A percentile compares a stretch with the other conserved stretches of the same genome.
These are phyloP conservation scores for Oxytorus armatus DNA, from an alignment of 2,888 invertebrate genomes.

Conservation along the genomic window DNA sequence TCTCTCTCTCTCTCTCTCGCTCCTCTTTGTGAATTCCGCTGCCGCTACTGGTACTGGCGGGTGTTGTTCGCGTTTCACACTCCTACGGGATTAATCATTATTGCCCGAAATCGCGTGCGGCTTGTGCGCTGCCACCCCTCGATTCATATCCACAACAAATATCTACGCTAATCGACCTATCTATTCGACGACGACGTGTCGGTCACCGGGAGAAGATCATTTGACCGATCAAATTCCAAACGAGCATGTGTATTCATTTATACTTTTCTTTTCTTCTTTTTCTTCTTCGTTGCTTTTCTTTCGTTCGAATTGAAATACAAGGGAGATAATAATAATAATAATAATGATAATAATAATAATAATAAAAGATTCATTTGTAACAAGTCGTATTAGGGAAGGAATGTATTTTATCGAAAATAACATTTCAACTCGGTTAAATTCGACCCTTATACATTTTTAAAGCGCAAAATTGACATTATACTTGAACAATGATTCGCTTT, in stretches of 20 bases:
- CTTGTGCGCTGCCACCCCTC: constrained; percentile 12
- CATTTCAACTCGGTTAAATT: too few species aligned
- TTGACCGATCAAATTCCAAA: background rate
- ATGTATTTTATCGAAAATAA: too few species aligned
- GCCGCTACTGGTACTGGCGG: constrained; percentile 36
- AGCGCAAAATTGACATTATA: too few species aligned
- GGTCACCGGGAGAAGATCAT: constrained; percentile 11
- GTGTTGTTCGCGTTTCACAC: constrained; percentile 42
- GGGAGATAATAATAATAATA: background rate
- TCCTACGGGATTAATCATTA: constrained; percentile 62
- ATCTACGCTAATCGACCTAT: constrained; percentile 55
- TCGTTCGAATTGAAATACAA: background rate
- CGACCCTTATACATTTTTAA: too few species aligned
- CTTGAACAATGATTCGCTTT: too few species aligned
- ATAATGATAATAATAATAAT: background rate
- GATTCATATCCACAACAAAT: constrained; percentile 11
- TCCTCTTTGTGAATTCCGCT: constrained; percentile 11
- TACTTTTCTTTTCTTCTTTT: constrained; percentile 8
- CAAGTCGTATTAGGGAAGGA: too few species aligned
- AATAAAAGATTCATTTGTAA: constrained; percentile 10
- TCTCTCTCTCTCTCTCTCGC: constrained; percentile 3
- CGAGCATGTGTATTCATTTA: background rate
- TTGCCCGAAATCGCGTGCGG: constrained; percentile 47
- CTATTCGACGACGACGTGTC: constrained; percentile 36
- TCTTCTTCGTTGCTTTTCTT: background rate